Percentiles rank a stretch among this genome's conserved stretches.
These are phyloP conservation scores for Bovichtus diacanthus DNA, from an alignment of 2,797 vertebrate genomes.

Conservation along the genomic window DNA sequence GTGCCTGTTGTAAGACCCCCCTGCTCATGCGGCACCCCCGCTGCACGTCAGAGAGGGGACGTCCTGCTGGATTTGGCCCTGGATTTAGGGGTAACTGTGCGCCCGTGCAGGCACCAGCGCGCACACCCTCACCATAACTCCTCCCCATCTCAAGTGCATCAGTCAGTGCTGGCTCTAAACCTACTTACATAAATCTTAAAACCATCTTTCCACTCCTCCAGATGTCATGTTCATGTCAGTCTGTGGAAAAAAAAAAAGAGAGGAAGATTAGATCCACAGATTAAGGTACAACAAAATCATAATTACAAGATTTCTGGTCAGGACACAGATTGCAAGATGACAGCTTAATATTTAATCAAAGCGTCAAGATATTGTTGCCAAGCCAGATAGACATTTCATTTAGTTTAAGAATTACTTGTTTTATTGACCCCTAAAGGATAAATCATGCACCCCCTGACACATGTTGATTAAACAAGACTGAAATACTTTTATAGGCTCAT, in stretches of 20 bases:
- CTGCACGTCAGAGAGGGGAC: conserved; percentile 79
- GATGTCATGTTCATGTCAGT: conserved; percentile 82
- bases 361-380: conserved; percentile 74
- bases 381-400: conserved; percentile 39
- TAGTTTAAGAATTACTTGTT: conserved; percentile 20
- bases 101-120: conserved; percentile 26
- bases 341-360: conserved; percentile 83
- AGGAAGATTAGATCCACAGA: conserved; percentile 78
- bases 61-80: conserved; percentile 72
- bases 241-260: conserved; percentile 45
- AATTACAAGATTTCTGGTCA: conserved; percentile 79
- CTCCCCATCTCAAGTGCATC: conserved; percentile 73
- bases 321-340: conserved; percentile 76
- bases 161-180: conserved; percentile 75
- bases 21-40: conserved; percentile 64
- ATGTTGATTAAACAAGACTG: background rate
- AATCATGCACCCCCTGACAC: background rate
- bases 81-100: conserved; percentile 63
- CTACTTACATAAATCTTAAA: conserved; percentile 87
- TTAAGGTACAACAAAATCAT: conserved; percentile 82
- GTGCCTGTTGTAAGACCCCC: conserved; percentile 51
- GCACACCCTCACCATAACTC: conserved; percentile 57
- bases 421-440: conserved; percentile 8
- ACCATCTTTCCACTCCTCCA: conserved; percentile 85
- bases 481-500: background rate